Evolutionary conservation across 2,888 invertebrate species (phyloP).

Genomic region (Bedellia somnulentella): DNA sequence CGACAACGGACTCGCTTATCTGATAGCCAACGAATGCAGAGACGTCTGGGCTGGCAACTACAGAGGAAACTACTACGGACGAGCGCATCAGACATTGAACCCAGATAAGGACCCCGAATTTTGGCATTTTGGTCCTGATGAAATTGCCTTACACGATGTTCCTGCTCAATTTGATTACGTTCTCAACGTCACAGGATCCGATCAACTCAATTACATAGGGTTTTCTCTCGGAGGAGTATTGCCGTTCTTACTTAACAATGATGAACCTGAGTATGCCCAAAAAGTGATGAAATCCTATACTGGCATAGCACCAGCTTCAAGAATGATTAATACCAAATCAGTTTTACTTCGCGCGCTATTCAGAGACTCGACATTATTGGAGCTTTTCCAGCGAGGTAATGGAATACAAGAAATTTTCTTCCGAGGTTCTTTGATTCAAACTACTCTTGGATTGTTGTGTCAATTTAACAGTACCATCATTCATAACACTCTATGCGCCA

Average conservation of each 20-base stretch:
- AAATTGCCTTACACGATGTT: not conserved
- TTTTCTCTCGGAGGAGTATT: not conserved
- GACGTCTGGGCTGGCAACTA: too few relatives aligned
- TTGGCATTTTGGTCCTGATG: not conserved
- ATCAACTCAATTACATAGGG: not conserved
- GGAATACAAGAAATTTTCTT: not conserved
- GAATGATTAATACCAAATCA: not conserved
- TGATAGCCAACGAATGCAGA: too few relatives aligned
- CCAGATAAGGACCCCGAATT: not conserved
- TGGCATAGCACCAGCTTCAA: not conserved
- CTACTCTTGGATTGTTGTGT: not conserved
- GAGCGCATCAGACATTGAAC: not conserved
- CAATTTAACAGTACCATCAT: not conserved
- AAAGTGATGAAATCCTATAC: not conserved
- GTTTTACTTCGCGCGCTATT: not conserved
- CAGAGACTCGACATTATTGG: not conserved
- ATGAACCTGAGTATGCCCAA: not conserved
- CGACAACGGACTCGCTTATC: too few relatives aligned
- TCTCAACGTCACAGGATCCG: not conserved
- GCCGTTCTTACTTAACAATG: not conserved
- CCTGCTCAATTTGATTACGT: constrained; percentile 5
- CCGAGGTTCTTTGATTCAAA: not conserved
- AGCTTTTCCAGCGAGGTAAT: not conserved
- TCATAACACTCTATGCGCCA: too few relatives aligned
- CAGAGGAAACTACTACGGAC: not conserved